A percentile compares a stretch with the other conserved stretches of the same genome.
These are phyloP conservation scores for Sebastes goodei DNA, from an alignment of 2,797 vertebrate species.

Conservation along the genomic window DNA sequence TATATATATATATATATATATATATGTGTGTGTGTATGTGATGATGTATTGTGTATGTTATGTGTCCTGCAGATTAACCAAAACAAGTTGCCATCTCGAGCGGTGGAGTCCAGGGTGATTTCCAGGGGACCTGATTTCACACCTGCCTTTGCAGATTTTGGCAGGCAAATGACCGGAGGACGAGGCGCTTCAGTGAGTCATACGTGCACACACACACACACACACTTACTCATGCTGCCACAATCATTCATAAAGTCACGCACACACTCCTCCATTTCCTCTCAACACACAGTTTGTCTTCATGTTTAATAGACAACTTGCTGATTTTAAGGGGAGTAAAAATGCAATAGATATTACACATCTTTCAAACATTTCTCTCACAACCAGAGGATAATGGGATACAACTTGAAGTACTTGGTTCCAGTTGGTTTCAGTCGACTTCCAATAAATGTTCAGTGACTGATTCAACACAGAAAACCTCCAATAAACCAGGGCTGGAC, in stretches of 20 bases:
- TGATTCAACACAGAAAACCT: neutral
- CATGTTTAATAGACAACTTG: neutral
- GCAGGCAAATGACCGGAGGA: constrained; percentile 87
- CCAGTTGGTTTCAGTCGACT: neutral
- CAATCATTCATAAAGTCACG: constrained; percentile 24
- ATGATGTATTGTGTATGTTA: neutral
- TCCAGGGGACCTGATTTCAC: constrained; percentile 97
- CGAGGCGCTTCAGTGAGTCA: constrained; percentile 90
- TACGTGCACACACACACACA: neutral
- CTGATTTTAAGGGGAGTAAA: neutral
- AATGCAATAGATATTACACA: neutral
- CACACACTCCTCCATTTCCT: neutral
- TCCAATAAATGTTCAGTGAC: neutral
- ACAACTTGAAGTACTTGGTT: neutral
- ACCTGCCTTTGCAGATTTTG: constrained; percentile 96
- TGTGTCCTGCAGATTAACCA: constrained; percentile 89
- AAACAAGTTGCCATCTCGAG: constrained; percentile 89
- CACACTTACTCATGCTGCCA: neutral
- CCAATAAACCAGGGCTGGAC: no score
- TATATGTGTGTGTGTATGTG: neutral
- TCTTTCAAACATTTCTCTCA: neutral
- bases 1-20: neutral
- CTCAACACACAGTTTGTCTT: neutral
- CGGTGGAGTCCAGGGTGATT: constrained; percentile 90
- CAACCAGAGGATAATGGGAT: neutral